Conservation (phyloP, 2,797 vertebrate genomes). For the Melanotaenia parkinsoni region DNA sequence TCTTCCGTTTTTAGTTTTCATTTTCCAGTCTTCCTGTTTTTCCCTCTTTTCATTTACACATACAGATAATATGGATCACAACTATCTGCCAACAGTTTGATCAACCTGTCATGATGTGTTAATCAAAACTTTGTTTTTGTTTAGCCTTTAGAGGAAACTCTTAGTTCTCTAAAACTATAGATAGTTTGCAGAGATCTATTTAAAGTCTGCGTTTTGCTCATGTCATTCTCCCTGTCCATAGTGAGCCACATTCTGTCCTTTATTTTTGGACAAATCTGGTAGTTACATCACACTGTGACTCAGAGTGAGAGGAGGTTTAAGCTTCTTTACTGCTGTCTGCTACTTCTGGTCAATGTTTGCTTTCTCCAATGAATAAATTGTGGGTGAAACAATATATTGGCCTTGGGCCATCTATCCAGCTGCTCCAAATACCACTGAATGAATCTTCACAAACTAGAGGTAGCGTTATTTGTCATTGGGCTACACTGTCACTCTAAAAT, state of each 20-base stretch:
- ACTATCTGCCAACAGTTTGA: no score
- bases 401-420: slow-evolving; percentile 4
- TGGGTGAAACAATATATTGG: slow-evolving; percentile 9
- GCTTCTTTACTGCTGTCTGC: background rate
- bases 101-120: no score
- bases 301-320: slow-evolving; percentile 22
- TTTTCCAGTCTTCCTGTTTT: no score
- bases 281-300: slow-evolving; percentile 19
- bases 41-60: no score
- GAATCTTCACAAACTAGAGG: background rate
- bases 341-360: slow-evolving; percentile 1
- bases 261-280: slow-evolving; percentile 3
- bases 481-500: slow-evolving; percentile 2
- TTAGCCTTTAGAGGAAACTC: background rate
- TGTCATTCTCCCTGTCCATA: background rate
- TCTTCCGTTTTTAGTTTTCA: no score
- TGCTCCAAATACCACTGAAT: background rate
- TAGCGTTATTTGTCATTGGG: background rate
- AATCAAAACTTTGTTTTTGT: background rate
- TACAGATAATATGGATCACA: no score
- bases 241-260: background rate
- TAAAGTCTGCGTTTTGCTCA: background rate
- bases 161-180: no score
- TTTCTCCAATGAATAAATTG: slow-evolving; percentile 14
- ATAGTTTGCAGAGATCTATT: no score